A percentile compares a stretch with the other conserved stretches of the same genome.
These are phyloP conservation scores for Mizuhopecten yessoensis DNA, from an alignment of 1,140 invertebrate species.

Conservation along the genomic window DNA sequence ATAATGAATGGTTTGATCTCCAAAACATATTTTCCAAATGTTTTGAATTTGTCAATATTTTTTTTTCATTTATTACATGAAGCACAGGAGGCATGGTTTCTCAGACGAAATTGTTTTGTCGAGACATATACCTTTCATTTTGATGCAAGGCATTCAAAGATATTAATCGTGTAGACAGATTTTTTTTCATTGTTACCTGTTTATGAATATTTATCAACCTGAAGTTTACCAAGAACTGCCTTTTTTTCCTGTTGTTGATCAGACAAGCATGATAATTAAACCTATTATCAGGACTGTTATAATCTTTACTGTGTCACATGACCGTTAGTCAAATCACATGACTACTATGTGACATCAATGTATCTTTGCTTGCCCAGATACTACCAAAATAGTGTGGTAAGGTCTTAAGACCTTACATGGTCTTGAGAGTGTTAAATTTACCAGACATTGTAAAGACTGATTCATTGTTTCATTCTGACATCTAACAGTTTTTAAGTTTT, in stretches of 20 bases:
- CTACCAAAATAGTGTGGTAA: slow-evolving; percentile 38
- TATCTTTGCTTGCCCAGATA: slow-evolving; percentile 38
- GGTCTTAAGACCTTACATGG: slow-evolving; percentile 16
- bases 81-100: slow-evolving; percentile 31
- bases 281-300: slow-evolving; percentile 38
- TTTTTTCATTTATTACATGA: background rate
- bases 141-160: slow-evolving; percentile 3
- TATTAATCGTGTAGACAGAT: background rate
- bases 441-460: background rate
- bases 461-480: slow-evolving; percentile 39
- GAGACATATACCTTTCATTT: slow-evolving; percentile 1
- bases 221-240: slow-evolving; percentile 37
- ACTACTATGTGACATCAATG: slow-evolving; percentile 38
- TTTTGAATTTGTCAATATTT: background rate
- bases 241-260: slow-evolving; percentile 38
- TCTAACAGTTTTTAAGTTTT: slow-evolving; percentile 40
- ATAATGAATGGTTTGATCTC: background rate
- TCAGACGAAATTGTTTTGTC: background rate
- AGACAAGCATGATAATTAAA: slow-evolving; percentile 34
- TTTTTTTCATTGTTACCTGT: slow-evolving; percentile 39
- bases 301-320: slow-evolving; percentile 38
- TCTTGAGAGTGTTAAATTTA: slow-evolving; percentile 29
- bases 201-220: slow-evolving; percentile 36
- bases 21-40: slow-evolving; percentile 14
- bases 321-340: slow-evolving; percentile 22